Evolutionary conservation across 1,140 invertebrate genomes (phyloP).

Genomic region (Homalodisca vitripennis): DNA sequence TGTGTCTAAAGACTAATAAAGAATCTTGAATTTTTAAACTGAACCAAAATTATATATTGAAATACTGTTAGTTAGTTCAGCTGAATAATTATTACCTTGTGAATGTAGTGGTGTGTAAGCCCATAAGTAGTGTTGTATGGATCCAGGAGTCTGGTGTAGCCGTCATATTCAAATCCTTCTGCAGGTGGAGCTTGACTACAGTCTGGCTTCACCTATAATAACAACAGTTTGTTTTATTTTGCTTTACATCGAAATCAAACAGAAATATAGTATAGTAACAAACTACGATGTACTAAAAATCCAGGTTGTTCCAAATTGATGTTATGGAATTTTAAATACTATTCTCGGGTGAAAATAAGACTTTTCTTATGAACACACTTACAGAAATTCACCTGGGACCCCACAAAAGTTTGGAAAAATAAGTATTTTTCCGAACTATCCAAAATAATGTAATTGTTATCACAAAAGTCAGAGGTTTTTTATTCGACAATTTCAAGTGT

Average conservation of each 20-base stretch:
- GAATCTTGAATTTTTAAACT: too few relatives aligned
- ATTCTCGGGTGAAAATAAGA: not conserved
- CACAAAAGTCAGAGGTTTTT: too few relatives aligned
- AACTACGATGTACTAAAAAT: too few relatives aligned
- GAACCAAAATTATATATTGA: too few relatives aligned
- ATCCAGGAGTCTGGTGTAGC: conserved; percentile 5
- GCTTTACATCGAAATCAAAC: not conserved
- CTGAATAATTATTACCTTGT: too few relatives aligned
- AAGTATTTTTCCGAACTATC: too few relatives aligned
- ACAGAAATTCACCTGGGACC: not conserved
- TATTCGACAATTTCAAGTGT: too few relatives aligned
- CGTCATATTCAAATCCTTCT: not conserved
- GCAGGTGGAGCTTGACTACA: not conserved
- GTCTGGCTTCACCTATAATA: conserved; percentile 9
- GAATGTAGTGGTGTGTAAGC: conserved; percentile 10
- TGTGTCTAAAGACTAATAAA: too few relatives aligned
- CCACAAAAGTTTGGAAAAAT: not conserved
- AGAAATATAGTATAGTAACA: not conserved
- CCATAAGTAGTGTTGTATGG: not conserved
- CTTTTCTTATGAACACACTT: not conserved
- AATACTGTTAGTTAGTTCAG: too few relatives aligned
- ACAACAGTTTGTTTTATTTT: not conserved
- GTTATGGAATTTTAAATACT: not conserved
- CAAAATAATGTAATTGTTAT: too few relatives aligned
- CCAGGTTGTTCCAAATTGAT: not conserved